Percentiles rank a stretch among this genome's conserved stretches.
Conservation (phyloP, 2,888 invertebrate genomes). For the Mantis religiosa region DNA sequence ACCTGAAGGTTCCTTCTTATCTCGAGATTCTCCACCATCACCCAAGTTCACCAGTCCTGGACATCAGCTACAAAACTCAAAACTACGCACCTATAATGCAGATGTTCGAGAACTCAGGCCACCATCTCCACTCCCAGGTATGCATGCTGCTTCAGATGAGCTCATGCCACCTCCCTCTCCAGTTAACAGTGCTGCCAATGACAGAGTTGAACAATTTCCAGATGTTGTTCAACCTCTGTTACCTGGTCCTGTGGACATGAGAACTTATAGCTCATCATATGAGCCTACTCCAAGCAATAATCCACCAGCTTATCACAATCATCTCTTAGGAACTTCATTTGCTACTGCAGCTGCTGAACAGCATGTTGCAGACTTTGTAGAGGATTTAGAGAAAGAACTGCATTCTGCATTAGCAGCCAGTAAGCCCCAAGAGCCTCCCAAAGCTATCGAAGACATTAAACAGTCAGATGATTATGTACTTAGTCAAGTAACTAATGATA, state of each 20-base stretch:
- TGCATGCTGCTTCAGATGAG: conserved; percentile 10
- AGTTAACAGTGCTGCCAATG: conserved; percentile 24
- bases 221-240: conserved; percentile 49
- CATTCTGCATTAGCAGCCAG: conserved; percentile 62
- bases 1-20: conserved; percentile 41
- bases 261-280: conserved; percentile 68
- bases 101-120: conserved; percentile 50
- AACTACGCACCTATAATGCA: conserved; percentile 42
- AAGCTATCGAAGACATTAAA: conserved; percentile 24
- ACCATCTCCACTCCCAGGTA: conserved; percentile 44
- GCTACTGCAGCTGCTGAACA: conserved; percentile 23
- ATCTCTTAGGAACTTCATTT: conserved; percentile 46
- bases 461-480: conserved; percentile 22
- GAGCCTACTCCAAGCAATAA: conserved; percentile 52
- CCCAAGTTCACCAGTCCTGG: conserved; percentile 55
- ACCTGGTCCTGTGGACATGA: conserved; percentile 86
- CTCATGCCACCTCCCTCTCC: conserved; percentile 20
- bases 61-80: conserved; percentile 40
- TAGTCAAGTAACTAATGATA: conserved; percentile 44
- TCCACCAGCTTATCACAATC: conserved; percentile 57
- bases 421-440: conserved; percentile 39
- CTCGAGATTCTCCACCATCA: conserved; percentile 53
- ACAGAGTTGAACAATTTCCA: conserved; percentile 34
- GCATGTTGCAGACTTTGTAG: conserved; percentile 40
- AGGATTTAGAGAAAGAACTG: conserved; percentile 73